Percentiles rank a stretch among this genome's conserved stretches.
These are phyloP conservation scores for Phalloptychus januarius DNA, from an alignment of 2,797 vertebrate genomes.

Conservation along the genomic window DNA sequence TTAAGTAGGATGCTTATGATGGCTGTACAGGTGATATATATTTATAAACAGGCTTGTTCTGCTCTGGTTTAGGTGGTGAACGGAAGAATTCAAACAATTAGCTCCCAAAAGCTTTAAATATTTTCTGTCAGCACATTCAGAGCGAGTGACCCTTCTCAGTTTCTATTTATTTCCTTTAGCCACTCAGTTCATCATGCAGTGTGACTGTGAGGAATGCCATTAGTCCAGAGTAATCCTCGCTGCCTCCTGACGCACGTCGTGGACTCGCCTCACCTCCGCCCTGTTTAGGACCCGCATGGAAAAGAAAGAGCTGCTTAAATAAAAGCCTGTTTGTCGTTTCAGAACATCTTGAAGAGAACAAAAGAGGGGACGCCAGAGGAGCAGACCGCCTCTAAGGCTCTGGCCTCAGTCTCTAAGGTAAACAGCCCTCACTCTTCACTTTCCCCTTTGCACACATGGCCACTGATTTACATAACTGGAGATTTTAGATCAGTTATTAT, in stretches of 20 bases:
- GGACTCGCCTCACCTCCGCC: slow-evolving; percentile 2
- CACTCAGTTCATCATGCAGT: slow-evolving; percentile 9
- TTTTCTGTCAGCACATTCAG: slow-evolving; percentile 1
- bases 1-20: neutral
- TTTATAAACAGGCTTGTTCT: neutral
- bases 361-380: slow-evolving; percentile 84
- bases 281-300: slow-evolving; percentile 15
- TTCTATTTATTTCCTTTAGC: slow-evolving; percentile 9
- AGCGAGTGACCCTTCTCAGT: neutral
- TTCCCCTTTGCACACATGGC: neutral
- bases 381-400: slow-evolving; percentile 85
- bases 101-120: neutral
- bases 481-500: slow-evolving; percentile 48
- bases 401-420: slow-evolving; percentile 88
- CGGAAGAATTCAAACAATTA: slow-evolving; percentile 6
- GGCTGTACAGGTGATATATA: neutral
- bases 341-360: slow-evolving; percentile 90
- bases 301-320: slow-evolving; percentile 34
- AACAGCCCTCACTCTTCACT: slow-evolving; percentile 27
- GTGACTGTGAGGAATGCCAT: slow-evolving; percentile 24
- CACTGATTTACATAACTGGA: slow-evolving; percentile 15
- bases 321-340: slow-evolving; percentile 53
- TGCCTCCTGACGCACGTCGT: slow-evolving; percentile 18
- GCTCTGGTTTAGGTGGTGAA: neutral
- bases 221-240: slow-evolving; percentile 19